Base-by-base conservation (phyloP, 2,888 invertebrate genomes). In the Brachylomia viminalis region DNA sequence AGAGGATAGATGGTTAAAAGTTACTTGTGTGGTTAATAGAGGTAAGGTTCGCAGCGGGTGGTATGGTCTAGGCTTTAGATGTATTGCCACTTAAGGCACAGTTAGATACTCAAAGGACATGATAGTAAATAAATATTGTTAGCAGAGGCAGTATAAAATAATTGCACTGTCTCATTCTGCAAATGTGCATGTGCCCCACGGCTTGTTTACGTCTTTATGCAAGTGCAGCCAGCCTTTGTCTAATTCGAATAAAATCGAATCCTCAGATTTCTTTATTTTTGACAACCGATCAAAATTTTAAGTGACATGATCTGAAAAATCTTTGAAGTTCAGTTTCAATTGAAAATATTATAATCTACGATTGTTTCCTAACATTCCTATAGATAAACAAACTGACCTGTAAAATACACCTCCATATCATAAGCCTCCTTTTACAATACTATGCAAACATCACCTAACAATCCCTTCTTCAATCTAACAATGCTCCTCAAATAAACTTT, bases 401-500 rank as follows among this genome's bases (percentile, higher is more conserved):
- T 42, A 49, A 47, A 73, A 30, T 38, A 38, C 30, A 74, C 45
- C n/a, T 65, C 15, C 20, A 30, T 47, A 64, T 33, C n/a, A 83
- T 73, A 65, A 75, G 71, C 38, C 71, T 71, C n/a, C 11, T 85
- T 65, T 54, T 45, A 61, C 64, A 67, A 56, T 49, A 58, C 45
- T 54, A 42, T 66, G 59, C 59, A 74, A 74, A 72, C 71, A 74
- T 15, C 15, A 75, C 20, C 80, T 42, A 66, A 71, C 62, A 33
- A 82, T 58, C 23, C 27, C 47, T 82, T 78, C 65, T 72, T 33
- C 23, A 11, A n/a, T 62, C 38, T 71, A 82, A 72, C 84, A 86
- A 81, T 83, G 72, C 80, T 61, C 15, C 15, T 20, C 75, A 73
- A 86, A 84, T 82, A 83, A 87, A 83, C 64, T 88, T 87, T 86